phyloP scores from a whole-genome alignment of 2,113 vertebrate species.

The Parus major region DNA sequence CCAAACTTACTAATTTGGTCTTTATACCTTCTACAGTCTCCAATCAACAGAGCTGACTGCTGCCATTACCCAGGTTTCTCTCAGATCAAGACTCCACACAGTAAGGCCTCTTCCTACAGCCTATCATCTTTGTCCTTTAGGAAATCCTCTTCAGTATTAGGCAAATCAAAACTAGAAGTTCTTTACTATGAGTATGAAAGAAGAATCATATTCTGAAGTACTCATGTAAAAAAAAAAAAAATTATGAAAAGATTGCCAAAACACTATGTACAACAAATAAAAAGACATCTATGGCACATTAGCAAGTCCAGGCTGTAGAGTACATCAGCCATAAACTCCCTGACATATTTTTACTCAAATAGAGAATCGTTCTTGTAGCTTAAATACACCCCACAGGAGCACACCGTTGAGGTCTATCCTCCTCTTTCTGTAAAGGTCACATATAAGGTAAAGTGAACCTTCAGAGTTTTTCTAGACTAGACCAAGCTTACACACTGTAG shows the following conservation, averaged over 20 bases:
- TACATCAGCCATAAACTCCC: background rate
- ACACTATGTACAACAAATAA: fast-evolving
- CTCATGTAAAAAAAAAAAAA: background rate
- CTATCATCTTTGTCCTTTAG: background rate
- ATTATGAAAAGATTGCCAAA: background rate
- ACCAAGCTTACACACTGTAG: background rate
- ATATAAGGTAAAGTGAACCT: background rate
- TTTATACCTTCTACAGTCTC: background rate
- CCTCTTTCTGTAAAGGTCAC: background rate
- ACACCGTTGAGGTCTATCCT: background rate
- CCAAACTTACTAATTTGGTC: background rate
- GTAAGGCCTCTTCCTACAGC: background rate
- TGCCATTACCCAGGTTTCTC: background rate
- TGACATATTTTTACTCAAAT: background rate
- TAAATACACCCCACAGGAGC: background rate
- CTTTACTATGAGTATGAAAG: background rate
- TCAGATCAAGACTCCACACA: fast-evolving
- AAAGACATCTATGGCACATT: background rate
- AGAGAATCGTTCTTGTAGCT: background rate
- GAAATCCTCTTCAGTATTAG: background rate
- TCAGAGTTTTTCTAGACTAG: background rate
- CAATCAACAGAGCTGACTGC: background rate
- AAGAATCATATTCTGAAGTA: background rate
- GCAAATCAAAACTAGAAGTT: background rate
- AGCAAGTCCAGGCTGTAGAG: background rate